phyloP scores from a whole-genome alignment of 2,888 invertebrate genomes.

The Mesopsocus fuscifrons region DNA sequence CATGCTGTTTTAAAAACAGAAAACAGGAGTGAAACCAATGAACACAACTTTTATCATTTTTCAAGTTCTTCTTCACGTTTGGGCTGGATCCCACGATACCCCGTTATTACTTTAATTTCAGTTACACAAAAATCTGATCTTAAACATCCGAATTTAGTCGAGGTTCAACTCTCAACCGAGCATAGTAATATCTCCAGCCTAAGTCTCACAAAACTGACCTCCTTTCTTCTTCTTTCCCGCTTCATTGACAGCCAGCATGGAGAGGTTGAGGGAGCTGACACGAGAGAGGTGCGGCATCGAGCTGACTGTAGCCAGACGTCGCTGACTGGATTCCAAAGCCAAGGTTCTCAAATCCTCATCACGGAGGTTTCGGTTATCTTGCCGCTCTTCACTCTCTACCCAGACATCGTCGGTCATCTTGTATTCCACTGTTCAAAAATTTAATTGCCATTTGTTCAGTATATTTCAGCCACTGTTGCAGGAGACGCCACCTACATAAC shows the following conservation, averaged over 20 bases:
- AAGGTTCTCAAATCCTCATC: conserved; percentile 48
- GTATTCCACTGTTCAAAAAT: not conserved
- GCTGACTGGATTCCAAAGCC: conserved; percentile 42
- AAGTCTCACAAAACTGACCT: conserved; percentile 12
- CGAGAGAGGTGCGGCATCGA: conserved; percentile 66
- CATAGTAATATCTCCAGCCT: no score
- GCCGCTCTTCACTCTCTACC: conserved; percentile 35
- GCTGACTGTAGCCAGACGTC: conserved; percentile 47
- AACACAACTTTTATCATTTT: no score
- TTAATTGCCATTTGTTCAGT: no score
- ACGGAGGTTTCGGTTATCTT: conserved; percentile 49
- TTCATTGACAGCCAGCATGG: conserved; percentile 41
- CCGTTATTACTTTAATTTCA: no score
- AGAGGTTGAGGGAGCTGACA: conserved; percentile 67
- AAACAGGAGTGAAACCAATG: not conserved
- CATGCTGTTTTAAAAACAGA: not conserved
- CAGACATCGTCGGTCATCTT: conserved; percentile 17
- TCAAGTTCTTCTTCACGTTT: no score
- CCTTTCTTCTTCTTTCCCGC: conserved; percentile 45
- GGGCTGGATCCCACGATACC: no score
- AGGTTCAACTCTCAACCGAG: no score
- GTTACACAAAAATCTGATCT: no score
- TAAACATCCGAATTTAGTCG: no score
- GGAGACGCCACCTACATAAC: no score
- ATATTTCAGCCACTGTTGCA: no score